Conservation (phyloP, 30 jellyfish, hydroid and myxozoan species). For the Morbakka virulenta region DNA sequence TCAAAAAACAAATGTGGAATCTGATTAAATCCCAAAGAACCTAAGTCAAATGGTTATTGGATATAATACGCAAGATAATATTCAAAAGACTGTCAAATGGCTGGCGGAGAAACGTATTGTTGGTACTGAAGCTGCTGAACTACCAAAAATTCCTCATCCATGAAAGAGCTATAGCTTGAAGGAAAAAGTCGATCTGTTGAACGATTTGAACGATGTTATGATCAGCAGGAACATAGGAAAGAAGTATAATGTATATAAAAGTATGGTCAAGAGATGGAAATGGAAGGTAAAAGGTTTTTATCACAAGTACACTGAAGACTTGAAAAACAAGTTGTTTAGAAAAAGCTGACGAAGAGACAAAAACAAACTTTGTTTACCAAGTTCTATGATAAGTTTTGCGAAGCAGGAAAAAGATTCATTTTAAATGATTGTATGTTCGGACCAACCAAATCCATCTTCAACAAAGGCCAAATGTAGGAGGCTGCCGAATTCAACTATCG, state of each 20-base stretch:
- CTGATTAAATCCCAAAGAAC: no score
- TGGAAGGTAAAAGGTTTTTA: not conserved
- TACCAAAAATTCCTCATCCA: not conserved
- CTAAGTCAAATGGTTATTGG: no score
- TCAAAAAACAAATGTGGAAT: no score
- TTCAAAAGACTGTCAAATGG: not conserved
- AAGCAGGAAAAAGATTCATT: conserved; percentile 23
- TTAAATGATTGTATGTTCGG: conserved; percentile 32
- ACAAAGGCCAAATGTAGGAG: not conserved
- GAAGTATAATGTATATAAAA: not conserved
- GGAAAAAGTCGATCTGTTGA: not conserved
- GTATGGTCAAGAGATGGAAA: not conserved
- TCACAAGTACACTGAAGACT: not conserved
- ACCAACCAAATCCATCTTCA: conserved; percentile 8
- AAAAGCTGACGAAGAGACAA: conserved; percentile 29
- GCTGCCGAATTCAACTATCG: conserved; percentile 4
- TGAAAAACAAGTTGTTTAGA: not conserved
- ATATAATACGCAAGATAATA: no score
- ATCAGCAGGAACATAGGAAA: not conserved
- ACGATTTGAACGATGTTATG: not conserved
- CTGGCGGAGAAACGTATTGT: not conserved
- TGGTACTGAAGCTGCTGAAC: not conserved
- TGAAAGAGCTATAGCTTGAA: not conserved
- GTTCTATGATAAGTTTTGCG: conserved; percentile 13
- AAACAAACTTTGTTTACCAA: conserved; percentile 31